These are phyloP conservation scores for Melanotaenia parkinsoni DNA, from an alignment of 2,797 vertebrate species.

Conservation along the genomic window DNA sequence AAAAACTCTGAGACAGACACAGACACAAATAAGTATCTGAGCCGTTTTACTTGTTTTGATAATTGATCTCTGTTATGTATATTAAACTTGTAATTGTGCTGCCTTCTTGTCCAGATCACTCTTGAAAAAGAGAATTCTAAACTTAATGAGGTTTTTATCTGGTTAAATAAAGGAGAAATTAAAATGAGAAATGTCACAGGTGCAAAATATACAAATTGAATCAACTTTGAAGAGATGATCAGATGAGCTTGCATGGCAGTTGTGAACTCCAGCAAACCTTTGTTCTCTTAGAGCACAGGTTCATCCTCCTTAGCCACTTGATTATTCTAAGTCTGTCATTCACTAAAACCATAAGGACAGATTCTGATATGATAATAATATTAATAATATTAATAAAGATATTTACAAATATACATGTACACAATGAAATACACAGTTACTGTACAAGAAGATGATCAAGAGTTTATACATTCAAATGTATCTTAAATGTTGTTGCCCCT, in stretches of 20 bases:
- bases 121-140: no score
- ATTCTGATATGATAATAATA: constrained; percentile 65
- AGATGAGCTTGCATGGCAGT: constrained; percentile 30
- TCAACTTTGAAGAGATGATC: constrained; percentile 51
- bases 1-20: background rate
- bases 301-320: constrained; percentile 30
- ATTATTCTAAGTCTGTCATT: constrained; percentile 31
- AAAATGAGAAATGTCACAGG: background rate
- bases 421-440: constrained; percentile 68
- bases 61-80: no score
- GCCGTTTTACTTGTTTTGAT: no score
- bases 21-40: no score
- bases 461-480: constrained; percentile 49
- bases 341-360: constrained; percentile 46
- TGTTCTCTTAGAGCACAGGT: constrained; percentile 33
- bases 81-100: background rate
- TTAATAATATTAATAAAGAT: constrained; percentile 62
- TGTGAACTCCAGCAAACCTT: constrained; percentile 3
- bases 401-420: constrained; percentile 79
- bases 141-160: no score
- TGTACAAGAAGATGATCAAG: constrained; percentile 67
- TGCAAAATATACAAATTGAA: constrained; percentile 47
- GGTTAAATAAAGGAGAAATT: no score
- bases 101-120: background rate
- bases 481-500: constrained; percentile 51